Evolutionary conservation across 2,113 vertebrate genomes (phyloP), one percentile per base, ranked within the genome.

Genomic region (Dendrocopos noguchii): DNA sequence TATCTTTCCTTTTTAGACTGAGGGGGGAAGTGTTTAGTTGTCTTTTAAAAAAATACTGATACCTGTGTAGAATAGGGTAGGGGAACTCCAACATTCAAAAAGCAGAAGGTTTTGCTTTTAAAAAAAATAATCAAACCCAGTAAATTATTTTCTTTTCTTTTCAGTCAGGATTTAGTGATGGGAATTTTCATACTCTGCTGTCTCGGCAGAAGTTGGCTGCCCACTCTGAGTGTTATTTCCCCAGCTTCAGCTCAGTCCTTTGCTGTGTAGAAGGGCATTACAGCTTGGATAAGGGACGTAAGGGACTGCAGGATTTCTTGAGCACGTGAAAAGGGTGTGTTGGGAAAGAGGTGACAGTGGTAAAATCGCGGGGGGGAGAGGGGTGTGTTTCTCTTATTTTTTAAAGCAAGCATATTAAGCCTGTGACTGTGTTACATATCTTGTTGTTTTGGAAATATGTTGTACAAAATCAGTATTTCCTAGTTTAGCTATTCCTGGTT

Each of bases 241-340:
- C 44, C 1, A 1, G 0, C 25, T 56, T 50, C 29, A 56, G 34
- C 47, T 77, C 39, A 25, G 21, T 34, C 34, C 11, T 33, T 20
- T 52, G 50, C 50, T 0, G 0, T 6, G 34, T 13, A 19, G n/a
- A 29, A 10, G 31, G 5, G 29, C 21, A 4, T 29, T 14, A 4
- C 0, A 3, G 3, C 15, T 29, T 68, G 44, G 9, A 4, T 46
- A 1, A 56, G 60, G 33, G 18, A 12, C 29, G 4, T 39, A 1
- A 56, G 56, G 33, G 18, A 14, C 31, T 60, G 16, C 33, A 68
- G 53, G 56, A 21, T 29, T 61, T 53, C n/a, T 21, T 27, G 78
- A 31, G 33, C 71, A 33, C 25, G 14, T 0, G 6, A 5, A 47
- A 47, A 57, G 31, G 24, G 4, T 15, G 2, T 65, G 18, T 13